These are phyloP conservation scores for Patella depressa DNA, from an alignment of 2,888 invertebrate genomes.

Conservation along the genomic window DNA sequence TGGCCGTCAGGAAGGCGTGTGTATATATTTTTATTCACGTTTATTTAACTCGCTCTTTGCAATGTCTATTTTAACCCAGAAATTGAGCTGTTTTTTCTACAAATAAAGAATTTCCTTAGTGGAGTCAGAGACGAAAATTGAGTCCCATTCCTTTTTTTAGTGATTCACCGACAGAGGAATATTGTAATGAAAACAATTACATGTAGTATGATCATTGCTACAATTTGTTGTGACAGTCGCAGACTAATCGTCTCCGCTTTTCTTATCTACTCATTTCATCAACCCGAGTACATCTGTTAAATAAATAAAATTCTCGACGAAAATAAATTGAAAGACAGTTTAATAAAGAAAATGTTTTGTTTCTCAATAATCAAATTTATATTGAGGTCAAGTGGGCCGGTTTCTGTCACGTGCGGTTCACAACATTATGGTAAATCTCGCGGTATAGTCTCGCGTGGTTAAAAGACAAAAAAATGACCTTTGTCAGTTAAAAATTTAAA, in stretches of 20 bases:
- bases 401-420: slow-evolving; percentile 1
- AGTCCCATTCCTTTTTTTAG: no score
- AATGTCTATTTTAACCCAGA: no score
- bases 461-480: background rate
- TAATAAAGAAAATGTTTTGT: slow-evolving; percentile 2
- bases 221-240: background rate
- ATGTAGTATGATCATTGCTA: no score
- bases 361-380: slow-evolving; percentile 3
- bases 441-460: background rate
- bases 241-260: background rate
- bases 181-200: no score
- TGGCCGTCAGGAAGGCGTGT: no score
- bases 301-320: background rate
- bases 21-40: no score
- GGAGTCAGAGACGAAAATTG: no score
- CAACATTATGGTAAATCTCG: background rate
- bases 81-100: no score
- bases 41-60: no score
- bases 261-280: background rate
- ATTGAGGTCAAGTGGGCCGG: background rate
- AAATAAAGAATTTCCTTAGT: no score
- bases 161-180: no score
- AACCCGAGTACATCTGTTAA: background rate
- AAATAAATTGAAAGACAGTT: slow-evolving; percentile 3
- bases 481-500: no score